These are phyloP conservation scores for Varroa destructor DNA, from an alignment of 1,140 invertebrate species.

Conservation along the genomic window DNA sequence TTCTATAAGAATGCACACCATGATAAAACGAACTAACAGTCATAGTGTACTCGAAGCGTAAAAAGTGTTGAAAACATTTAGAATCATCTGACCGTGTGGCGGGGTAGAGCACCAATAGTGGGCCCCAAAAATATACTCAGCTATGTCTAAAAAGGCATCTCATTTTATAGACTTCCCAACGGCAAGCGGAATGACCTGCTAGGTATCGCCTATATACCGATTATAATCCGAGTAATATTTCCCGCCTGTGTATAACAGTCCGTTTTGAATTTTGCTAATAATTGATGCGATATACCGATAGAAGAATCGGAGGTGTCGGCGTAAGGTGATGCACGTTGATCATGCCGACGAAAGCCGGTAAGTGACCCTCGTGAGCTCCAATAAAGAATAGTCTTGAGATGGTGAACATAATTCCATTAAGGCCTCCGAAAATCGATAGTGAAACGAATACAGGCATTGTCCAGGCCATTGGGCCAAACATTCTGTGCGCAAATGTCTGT, in stretches of 20 bases:
- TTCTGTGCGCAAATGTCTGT: slow-evolving; percentile 59
- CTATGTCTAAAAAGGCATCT: no score
- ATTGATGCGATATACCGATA: slow-evolving; percentile 39
- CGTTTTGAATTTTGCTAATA: no score
- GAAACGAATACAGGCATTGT: slow-evolving; percentile 77
- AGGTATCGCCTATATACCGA: no score
- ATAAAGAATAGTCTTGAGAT: slow-evolving; percentile 54
- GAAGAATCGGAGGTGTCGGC: slow-evolving; percentile 63
- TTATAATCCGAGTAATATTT: no score
- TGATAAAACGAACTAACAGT: slow-evolving; percentile 36
- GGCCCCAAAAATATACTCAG: no score
- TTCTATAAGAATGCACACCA: neutral
- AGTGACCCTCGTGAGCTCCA: slow-evolving; percentile 65
- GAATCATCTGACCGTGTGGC: no score
- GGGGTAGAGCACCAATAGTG: no score
- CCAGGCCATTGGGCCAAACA: slow-evolving; percentile 61
- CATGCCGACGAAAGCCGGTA: slow-evolving; percentile 61
- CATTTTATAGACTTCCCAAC: no score
- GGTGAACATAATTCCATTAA: slow-evolving; percentile 82
- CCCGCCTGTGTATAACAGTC: no score
- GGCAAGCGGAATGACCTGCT: no score
- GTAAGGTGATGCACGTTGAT: slow-evolving; percentile 60
- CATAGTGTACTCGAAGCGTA: slow-evolving; percentile 44
- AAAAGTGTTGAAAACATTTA: neutral
- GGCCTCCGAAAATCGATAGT: slow-evolving; percentile 65